Conservation (phyloP, 2,888 invertebrate species). For the Campaea margaritaria region DNA sequence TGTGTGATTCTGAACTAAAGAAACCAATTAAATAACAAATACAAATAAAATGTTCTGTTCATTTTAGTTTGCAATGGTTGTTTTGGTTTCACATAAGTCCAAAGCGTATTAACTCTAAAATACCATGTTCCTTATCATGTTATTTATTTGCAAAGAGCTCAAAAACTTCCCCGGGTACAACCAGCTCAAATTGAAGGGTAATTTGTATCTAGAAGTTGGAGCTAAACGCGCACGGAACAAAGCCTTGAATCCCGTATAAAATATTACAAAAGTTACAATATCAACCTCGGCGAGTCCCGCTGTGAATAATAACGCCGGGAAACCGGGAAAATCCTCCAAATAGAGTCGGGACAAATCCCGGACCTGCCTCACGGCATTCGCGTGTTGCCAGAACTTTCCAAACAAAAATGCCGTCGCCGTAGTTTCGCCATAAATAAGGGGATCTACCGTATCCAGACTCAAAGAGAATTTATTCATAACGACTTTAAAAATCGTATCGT, state of each 20-base stretch:
- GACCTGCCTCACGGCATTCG: slow-evolving; percentile 51
- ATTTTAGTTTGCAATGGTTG: too few species aligned
- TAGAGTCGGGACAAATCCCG: slow-evolving; percentile 51
- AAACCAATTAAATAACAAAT: too few species aligned
- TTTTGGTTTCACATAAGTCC: neutral
- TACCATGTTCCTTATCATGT: neutral
- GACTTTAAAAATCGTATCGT: slow-evolving; percentile 50
- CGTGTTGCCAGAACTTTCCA: slow-evolving; percentile 46
- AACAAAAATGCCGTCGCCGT: slow-evolving; percentile 51
- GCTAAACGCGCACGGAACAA: slow-evolving; percentile 45
- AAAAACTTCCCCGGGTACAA: slow-evolving; percentile 2
- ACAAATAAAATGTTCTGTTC: too few species aligned
- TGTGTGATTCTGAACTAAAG: too few species aligned
- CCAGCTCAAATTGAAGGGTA: slow-evolving; percentile 42
- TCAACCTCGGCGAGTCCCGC: slow-evolving; percentile 45
- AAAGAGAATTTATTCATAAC: slow-evolving; percentile 48
- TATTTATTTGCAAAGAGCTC: slow-evolving; percentile 1
- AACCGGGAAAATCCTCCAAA: slow-evolving; percentile 40
- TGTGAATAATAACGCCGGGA: slow-evolving; percentile 47
- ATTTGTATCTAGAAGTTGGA: slow-evolving; percentile 51
- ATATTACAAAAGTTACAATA: slow-evolving; percentile 57
- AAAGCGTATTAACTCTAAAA: neutral
- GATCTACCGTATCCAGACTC: slow-evolving; percentile 46
- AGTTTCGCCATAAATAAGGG: slow-evolving; percentile 60
- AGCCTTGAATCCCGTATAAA: slow-evolving; percentile 49